Conservation (phyloP, 2,888 invertebrate species). For the Lepidonotus clava region DNA sequence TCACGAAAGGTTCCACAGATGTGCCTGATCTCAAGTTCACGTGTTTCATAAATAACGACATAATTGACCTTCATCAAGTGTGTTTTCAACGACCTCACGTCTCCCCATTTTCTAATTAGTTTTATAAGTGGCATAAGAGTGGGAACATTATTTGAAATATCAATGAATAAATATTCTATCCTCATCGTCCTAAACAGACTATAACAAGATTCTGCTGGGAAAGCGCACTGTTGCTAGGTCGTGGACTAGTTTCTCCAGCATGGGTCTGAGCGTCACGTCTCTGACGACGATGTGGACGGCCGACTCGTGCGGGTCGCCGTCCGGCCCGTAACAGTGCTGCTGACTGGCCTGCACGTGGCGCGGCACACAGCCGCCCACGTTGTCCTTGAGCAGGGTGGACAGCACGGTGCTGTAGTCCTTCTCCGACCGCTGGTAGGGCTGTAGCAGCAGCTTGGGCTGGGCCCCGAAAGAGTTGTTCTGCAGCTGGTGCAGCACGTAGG, state of each 20-base stretch:
- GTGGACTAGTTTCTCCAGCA: not conserved
- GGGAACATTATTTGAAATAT: too few species aligned
- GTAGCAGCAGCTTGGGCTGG: conserved; percentile 5
- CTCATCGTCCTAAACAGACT: too few species aligned
- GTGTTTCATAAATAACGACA: too few species aligned
- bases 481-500: not conserved
- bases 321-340: not conserved
- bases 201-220: not conserved
- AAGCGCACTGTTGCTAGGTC: not conserved
- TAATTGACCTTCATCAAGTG: too few species aligned
- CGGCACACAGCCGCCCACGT: conserved; percentile 19
- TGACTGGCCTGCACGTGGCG: not conserved
- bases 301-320: not conserved
- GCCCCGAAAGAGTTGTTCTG: not conserved
- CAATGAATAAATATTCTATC: too few species aligned
- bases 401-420: not conserved
- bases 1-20: too few species aligned
- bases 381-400: conserved; percentile 21
- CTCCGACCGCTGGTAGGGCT: not conserved
- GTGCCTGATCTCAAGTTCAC: too few species aligned
- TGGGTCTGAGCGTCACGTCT: not conserved
- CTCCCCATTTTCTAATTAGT: too few species aligned
- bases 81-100: too few species aligned
- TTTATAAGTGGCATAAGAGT: too few species aligned
- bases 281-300: not conserved